Base-by-base conservation (phyloP, 1,140 invertebrate genomes). In the Drosophila navojoa region DNA sequence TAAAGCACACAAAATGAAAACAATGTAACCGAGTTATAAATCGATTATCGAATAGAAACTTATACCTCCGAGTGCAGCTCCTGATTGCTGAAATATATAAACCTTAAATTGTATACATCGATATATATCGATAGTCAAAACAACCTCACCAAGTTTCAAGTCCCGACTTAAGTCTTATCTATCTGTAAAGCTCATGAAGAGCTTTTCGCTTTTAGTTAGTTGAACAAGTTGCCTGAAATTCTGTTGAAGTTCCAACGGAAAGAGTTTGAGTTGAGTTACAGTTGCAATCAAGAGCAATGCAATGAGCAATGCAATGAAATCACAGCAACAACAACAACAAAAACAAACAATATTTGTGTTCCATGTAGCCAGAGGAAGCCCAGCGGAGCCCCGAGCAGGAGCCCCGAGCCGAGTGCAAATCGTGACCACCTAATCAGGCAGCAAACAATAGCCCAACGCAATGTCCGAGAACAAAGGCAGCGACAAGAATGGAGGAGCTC, bases 391-490 rank as follows among this genome's bases (percentile, higher is more conserved):
- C 4, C 4, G 27, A 22, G 19, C 19, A 22, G 19, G 19, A 22
- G 19, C 19, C 19, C 19, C 4, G n/a, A 15, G 44, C 29, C 38
- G 42, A 16, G 16, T 32, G 32, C 32, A 2, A 32, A 32, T 32
- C 32, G 32, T 32, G 32, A 32, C 29, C 52, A 54, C 49, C 49
- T 27, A 50, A 25, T 13, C 49, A 27, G 3, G 44, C 5, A 50
- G 32, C n/a, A 38, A 59, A 68, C 22, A 5, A 10, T 16, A 49
- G 22, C 47, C 38, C 32, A 67, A 58, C 45, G 57, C 49, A 27
- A 69, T 70, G 67, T 70, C 67, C 25, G 59, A 52, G 59, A 71
- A 63, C 42, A 45, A 16, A 45, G 52, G 47, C 42, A 72, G 40
- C 10, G 72, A 71, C 25, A 77, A 50, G 22, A 62, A 60, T 63